Percentiles rank a stretch among this genome's conserved stretches.
Evolutionary conservation across 2,113 vertebrate species (phyloP).

Genomic region (Martes martes): DNA sequence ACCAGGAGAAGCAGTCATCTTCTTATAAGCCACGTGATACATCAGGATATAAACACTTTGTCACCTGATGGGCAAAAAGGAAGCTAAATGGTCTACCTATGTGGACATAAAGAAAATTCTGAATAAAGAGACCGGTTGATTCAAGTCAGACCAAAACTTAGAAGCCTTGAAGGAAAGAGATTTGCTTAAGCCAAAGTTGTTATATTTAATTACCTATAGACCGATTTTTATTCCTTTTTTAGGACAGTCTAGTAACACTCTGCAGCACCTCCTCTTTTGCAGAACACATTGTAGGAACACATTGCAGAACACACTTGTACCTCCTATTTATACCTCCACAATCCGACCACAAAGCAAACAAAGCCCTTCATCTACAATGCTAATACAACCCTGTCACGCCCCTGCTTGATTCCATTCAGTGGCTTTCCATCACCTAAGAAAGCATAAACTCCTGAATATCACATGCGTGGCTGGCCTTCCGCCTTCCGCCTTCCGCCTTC

Average conservation of each 20-base stretch:
- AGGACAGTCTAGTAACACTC: not conserved
- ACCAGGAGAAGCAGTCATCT: not conserved
- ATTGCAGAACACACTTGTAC: not conserved
- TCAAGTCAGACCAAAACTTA: not conserved
- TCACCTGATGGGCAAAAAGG: not conserved
- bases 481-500: rapidly evolving
- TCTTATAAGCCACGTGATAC: rapidly evolving
- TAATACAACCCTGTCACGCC: rapidly evolving
- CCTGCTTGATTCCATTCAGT: not conserved
- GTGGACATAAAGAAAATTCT: not conserved
- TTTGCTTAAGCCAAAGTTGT: not conserved
- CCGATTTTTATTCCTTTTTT: not conserved
- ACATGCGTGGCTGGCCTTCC: rapidly evolving
- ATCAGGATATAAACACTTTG: not conserved
- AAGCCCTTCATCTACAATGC: not conserved
- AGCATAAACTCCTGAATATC: not conserved
- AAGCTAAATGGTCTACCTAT: not conserved
- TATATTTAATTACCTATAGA: not conserved
- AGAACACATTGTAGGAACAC: not conserved
- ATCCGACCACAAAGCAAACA: not conserved
- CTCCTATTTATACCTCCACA: not conserved
- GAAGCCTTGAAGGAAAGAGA: not conserved
- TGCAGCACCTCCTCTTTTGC: not conserved
- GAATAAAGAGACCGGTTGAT: not conserved
- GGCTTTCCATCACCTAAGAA: not conserved